Percentiles rank a stretch among this genome's conserved stretches.
phyloP scores from a whole-genome alignment of 2,888 invertebrate species.

The Globia sparganii region DNA sequence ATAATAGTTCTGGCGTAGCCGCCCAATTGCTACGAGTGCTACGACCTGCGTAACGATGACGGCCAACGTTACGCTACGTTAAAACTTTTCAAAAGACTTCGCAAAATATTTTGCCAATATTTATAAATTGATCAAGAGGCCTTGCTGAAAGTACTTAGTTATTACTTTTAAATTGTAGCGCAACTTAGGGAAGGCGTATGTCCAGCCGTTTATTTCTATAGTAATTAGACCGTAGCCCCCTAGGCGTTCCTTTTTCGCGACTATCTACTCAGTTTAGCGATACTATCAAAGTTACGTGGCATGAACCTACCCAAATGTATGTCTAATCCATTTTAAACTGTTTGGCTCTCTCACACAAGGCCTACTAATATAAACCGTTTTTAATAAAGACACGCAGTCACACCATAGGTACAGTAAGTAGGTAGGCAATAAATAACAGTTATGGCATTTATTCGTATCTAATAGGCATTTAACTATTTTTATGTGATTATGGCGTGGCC shows the following conservation, averaged over 20 bases:
- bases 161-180: not conserved
- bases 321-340: not conserved
- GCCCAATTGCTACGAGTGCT: slow-evolving; percentile 25
- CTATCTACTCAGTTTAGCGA: not conserved
- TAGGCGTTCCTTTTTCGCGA: not conserved
- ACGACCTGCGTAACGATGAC: slow-evolving; percentile 31
- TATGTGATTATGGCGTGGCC: slow-evolving; percentile 34
- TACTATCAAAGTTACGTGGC: not conserved
- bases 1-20: not conserved
- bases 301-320: not conserved
- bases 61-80: not conserved
- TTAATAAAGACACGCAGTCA: slow-evolving; percentile 32
- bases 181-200: not conserved
- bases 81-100: not conserved
- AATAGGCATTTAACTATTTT: slow-evolving; percentile 44
- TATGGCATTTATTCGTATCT: slow-evolving; percentile 54
- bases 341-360: slow-evolving; percentile 7
- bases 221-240: not conserved
- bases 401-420: slow-evolving; percentile 33
- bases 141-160: not conserved
- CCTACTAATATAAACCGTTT: slow-evolving; percentile 39
- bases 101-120: not conserved
- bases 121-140: not conserved
- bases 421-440: slow-evolving; percentile 51
- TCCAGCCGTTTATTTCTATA: not conserved